Percentiles rank a stretch among this genome's conserved stretches.
Conservation (phyloP, 2,888 invertebrate genomes). For the Metacarcinus magister region DNA sequence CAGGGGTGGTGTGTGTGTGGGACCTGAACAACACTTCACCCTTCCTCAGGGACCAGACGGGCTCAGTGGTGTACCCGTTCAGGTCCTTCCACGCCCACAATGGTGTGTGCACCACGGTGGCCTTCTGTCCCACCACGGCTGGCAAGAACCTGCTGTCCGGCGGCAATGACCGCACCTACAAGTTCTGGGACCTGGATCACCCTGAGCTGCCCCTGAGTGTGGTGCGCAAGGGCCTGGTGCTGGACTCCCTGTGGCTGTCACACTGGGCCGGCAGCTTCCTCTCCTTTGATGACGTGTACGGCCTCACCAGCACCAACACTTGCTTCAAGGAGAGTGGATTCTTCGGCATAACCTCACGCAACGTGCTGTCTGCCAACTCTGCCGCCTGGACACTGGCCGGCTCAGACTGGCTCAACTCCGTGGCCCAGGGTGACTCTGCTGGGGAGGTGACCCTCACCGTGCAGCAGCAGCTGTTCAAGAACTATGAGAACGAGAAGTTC, state of each 20-base stretch:
- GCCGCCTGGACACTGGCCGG: conserved; percentile 77
- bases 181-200: conserved; percentile 89
- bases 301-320: conserved; percentile 67
- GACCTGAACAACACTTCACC: conserved; percentile 87
- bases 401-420: conserved; percentile 86
- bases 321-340: conserved; percentile 79
- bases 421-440: conserved; percentile 86
- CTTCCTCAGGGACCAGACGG: conserved; percentile 85
- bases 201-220: conserved; percentile 84
- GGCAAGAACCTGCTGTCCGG: conserved; percentile 89
- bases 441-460: conserved; percentile 86
- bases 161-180: conserved; percentile 88
- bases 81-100: conserved; percentile 87
- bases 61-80: conserved; percentile 87
- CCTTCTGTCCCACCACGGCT: conserved; percentile 86
- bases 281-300: conserved; percentile 83
- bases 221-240: conserved; percentile 85
- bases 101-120: conserved; percentile 84
- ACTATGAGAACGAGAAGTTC: conserved; percentile 78
- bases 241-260: conserved; percentile 86
- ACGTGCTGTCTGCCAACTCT: conserved; percentile 74
- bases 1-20: conserved; percentile 89
- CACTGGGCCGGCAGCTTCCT: conserved; percentile 86
- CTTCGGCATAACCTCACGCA: conserved; percentile 68
- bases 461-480: conserved; percentile 85